Base-by-base conservation (phyloP, 2,888 invertebrate genomes). In the Drosophila quinaria region DNA sequence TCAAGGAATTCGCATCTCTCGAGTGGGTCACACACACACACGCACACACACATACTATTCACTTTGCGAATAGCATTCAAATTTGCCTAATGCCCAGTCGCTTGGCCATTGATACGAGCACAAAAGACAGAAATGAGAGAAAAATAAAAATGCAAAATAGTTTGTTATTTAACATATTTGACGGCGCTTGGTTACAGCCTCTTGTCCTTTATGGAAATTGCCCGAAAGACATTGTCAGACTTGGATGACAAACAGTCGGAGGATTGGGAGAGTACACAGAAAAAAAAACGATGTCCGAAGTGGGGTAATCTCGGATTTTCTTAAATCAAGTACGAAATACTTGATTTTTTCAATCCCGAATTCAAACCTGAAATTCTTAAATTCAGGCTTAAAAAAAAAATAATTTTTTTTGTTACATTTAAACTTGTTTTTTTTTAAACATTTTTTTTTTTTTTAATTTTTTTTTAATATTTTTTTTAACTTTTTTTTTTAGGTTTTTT, bases 81-180 rank as follows among this genome's bases (percentile, higher is more conserved):
- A 82, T 83, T 80, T 76, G 78, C 77, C 81, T 80, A 83, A 83
- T 80, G 74, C 84, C 68, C 68, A 59, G 42, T n/a, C 59, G 73
- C 74, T 78, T 61, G 70, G 70, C 67, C 76, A 80, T 80, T 75
- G 70, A 84, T 81, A 76, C 67, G 59, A 65, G 69, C 41, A 65
- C 67, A 66, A n/a, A 73, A 51, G 63, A 42, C 68, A 31, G 33
- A 51, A 65, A 60, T 17, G 35, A 60, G 56, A 22, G 49, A 71
- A 75, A 71, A 83, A 87, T 75, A 85, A 85, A 89, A 85, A 90
- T 86, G 82, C 82, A 85, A 86, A 89, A 87, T 86, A 86, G 90
- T 90, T 86, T 80, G 75, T 86, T 89, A 87, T 86, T 89, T 89
- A 86, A 85, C 90, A 86, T 89, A 89, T 86, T 85, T 87, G 77